Evolutionary conservation across 2,113 vertebrate genomes (phyloP).

Genomic region (Entosphenus tridentatus): DNA sequence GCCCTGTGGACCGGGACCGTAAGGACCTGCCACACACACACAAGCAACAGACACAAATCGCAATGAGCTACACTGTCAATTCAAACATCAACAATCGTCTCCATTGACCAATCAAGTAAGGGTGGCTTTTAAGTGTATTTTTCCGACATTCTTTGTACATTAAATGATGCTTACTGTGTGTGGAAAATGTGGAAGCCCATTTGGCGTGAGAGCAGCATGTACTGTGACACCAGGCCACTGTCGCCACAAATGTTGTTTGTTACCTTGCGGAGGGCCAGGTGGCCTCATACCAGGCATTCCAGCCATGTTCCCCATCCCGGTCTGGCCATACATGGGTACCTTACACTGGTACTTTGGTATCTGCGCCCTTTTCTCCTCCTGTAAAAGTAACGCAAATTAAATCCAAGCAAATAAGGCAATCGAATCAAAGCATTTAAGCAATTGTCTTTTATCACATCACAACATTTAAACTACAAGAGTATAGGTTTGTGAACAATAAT

Average conservation of each 20-base stretch:
- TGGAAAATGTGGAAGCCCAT: not conserved
- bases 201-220: not conserved
- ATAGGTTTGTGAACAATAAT: not conserved
- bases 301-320: constrained; percentile 42
- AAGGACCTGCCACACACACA: constrained; percentile 52
- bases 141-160: not conserved
- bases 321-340: constrained; percentile 56
- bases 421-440: not conserved
- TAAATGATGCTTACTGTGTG: not conserved
- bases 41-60: constrained; percentile 5
- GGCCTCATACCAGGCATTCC: constrained; percentile 71
- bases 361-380: constrained; percentile 89
- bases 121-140: too few relatives aligned
- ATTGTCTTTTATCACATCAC: constrained; percentile 11
- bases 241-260: constrained; percentile 7
- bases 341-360: constrained; percentile 79
- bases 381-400: constrained; percentile 13
- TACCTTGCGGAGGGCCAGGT: constrained; percentile 45
- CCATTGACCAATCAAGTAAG: not conserved
- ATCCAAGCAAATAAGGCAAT: constrained; percentile 11
- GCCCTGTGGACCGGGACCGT: constrained; percentile 74
- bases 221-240: not conserved
- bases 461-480: constrained; percentile 12
- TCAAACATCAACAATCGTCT: not conserved
- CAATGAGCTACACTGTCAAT: not conserved